phyloP scores from a whole-genome alignment of 2,888 invertebrate species.

The Aromia moschata region DNA sequence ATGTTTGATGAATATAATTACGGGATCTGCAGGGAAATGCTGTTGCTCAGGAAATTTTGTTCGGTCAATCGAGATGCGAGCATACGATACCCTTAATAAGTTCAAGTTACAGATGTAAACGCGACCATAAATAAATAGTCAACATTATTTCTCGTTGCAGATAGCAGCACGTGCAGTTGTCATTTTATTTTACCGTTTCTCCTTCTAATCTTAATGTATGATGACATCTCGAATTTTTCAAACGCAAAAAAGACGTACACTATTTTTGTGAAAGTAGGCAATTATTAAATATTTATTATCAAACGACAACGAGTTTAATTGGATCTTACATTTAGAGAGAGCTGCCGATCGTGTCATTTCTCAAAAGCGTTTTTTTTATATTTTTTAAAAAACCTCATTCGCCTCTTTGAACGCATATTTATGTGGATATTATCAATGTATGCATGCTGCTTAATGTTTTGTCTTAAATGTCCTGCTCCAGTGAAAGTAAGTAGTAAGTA shows the following conservation, averaged over 20 bases:
- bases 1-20: too few species aligned
- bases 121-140: slow-evolving; percentile 43
- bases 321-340: slow-evolving; percentile 38
- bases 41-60: slow-evolving; percentile 36
- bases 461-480: too few species aligned
- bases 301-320: slow-evolving; percentile 41
- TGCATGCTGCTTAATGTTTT: too few species aligned
- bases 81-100: slow-evolving; percentile 42
- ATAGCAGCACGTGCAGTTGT: slow-evolving; percentile 40
- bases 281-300: slow-evolving; percentile 45
- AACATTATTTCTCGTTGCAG: slow-evolving; percentile 42
- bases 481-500: too few species aligned
- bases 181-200: slow-evolving; percentile 39
- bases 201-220: slow-evolving; percentile 42
- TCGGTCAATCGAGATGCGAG: slow-evolving; percentile 46
- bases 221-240: slow-evolving; percentile 39
- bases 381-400: slow-evolving; percentile 16
- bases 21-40: slow-evolving; percentile 8
- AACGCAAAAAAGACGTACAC: slow-evolving; percentile 31
- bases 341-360: slow-evolving; percentile 6
- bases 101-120: slow-evolving; percentile 44
- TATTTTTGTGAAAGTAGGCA: slow-evolving; percentile 46
- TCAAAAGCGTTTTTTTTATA: slow-evolving; percentile 23
- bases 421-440: background rate
- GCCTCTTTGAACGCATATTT: background rate